Base-by-base conservation (phyloP, 1,140 invertebrate species). In the Anastatus disparis region DNA sequence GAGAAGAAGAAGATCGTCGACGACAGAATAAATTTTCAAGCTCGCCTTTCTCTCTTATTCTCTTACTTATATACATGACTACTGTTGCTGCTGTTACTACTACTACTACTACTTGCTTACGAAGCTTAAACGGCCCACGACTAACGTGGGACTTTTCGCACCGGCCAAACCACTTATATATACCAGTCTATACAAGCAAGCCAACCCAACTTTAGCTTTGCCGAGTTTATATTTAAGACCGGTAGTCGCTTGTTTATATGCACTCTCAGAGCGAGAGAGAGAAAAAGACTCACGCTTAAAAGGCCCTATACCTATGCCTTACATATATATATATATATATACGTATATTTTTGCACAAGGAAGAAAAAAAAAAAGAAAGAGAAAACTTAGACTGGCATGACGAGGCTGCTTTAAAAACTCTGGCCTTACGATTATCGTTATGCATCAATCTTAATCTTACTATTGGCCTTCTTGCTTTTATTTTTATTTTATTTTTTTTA, bases 241-340 rank as follows among this genome's bases (percentile, higher is more conserved):
- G 76, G 77, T 77, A 78, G 78, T 76, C 59, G 74, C 75, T 78
- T 76, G 76, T 79, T 79, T 78, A 78, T 77, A 64, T 64, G 24
- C 42, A n/a, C n/a, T n/a, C n/a, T n/a, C n/a, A n/a, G n/a, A n/a
- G 77, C 78, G 75, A 56, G 74, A n/a, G n/a, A n/a, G n/a, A n/a
- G n/a, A n/a, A n/a, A n/a, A n/a, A n/a, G n/a, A n/a, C 73, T 76
- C 75, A 59, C 74, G 68, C 72, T 77, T 79, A 77, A 71, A 66
- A 70, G 55, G 70, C 75, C 55, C 67, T 66, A 76, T 74, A 71
- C 72, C 72, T 71, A 2, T 35, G 4, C 10, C 10, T 35, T 10
- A 6, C 31, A 35, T 4, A 6, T 10, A 35, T 4, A 10, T 35
- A 35, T 35, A 35, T n/a, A n/a, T n/a, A n/a, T n/a, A n/a, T n/a